A percentile compares a stretch with the other conserved stretches of the same genome.
Conservation (phyloP, 2,797 vertebrate genomes). For the Sphenopsis melanotis region DNA sequence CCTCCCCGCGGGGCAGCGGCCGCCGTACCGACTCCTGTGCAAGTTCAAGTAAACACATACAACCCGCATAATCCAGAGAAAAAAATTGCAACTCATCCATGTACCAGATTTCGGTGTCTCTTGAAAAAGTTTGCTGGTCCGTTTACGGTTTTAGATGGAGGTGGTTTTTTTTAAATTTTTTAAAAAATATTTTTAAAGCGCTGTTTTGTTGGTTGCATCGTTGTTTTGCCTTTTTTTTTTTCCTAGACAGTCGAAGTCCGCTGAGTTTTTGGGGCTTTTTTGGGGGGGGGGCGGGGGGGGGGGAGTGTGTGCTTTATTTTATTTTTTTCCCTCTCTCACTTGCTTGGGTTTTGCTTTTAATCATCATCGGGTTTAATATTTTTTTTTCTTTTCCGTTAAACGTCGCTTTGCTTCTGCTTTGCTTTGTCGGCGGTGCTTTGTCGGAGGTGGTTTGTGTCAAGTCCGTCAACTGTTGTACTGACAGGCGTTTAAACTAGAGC, state of each 20-base stretch:
- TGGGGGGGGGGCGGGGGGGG: no score
- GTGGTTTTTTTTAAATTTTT: not conserved
- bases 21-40: conserved; percentile 78
- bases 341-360: conserved; percentile 20
- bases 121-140: conserved; percentile 59
- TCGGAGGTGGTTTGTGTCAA: conserved; percentile 43
- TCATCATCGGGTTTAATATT: not conserved
- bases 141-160: not conserved
- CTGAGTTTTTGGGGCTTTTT: not conserved
- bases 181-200: not conserved
- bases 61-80: conserved; percentile 89
- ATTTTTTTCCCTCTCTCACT: not conserved
- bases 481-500: conserved; percentile 92
- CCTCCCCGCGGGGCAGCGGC: conserved; percentile 68
- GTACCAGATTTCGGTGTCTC: conserved; percentile 64
- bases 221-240: not conserved
- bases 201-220: not conserved
- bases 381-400: not conserved
- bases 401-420: conserved; percentile 10
- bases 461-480: conserved; percentile 97
- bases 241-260: not conserved
- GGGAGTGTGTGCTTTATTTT: not conserved
- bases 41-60: conserved; percentile 86
- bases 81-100: conserved; percentile 89
- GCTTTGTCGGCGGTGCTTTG: conserved; percentile 36